These are phyloP conservation scores for Polydrusus tereticollis DNA, from an alignment of 2,888 invertebrate species.

Conservation along the genomic window DNA sequence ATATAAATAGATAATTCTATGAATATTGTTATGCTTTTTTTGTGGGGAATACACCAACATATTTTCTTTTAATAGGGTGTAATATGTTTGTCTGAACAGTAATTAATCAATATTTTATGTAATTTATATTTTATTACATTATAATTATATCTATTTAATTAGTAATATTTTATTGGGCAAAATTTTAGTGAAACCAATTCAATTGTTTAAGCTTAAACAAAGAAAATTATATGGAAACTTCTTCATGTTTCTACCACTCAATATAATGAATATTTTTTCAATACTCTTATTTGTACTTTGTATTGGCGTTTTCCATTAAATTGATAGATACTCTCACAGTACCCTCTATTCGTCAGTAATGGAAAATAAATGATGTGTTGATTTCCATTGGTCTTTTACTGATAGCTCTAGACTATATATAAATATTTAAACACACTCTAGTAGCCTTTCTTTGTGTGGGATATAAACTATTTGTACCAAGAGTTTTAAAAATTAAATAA, in stretches of 20 bases:
- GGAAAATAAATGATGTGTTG: constrained; percentile 20
- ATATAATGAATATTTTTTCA: constrained; percentile 20
- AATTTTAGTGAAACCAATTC: neutral
- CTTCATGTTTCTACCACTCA: constrained; percentile 18
- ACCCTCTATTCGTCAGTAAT: constrained; percentile 2
- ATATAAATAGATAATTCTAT: too few relatives aligned
- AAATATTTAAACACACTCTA: neutral
- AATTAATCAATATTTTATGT: too few relatives aligned
- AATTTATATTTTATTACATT: too few relatives aligned
- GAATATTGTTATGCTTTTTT: too few relatives aligned
- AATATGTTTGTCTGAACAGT: too few relatives aligned
- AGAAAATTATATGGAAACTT: constrained; percentile 3
- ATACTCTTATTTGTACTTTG: constrained; percentile 11
- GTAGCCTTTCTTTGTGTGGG: neutral
- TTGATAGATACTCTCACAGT: constrained; percentile 8
- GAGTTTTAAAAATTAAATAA: neutral
- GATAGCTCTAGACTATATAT: neutral
- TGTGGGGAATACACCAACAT: too few relatives aligned
- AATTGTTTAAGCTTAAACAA: constrained; percentile 2
- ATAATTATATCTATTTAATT: too few relatives aligned
- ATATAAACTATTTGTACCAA: neutral
- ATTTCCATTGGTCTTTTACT: constrained; percentile 10
- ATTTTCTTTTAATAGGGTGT: too few relatives aligned
- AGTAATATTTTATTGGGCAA: too few relatives aligned
- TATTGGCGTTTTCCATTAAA: constrained; percentile 5